These are phyloP conservation scores for Trachymyrmex cornetzi DNA, from an alignment of 1,140 invertebrate species.

Conservation along the genomic window DNA sequence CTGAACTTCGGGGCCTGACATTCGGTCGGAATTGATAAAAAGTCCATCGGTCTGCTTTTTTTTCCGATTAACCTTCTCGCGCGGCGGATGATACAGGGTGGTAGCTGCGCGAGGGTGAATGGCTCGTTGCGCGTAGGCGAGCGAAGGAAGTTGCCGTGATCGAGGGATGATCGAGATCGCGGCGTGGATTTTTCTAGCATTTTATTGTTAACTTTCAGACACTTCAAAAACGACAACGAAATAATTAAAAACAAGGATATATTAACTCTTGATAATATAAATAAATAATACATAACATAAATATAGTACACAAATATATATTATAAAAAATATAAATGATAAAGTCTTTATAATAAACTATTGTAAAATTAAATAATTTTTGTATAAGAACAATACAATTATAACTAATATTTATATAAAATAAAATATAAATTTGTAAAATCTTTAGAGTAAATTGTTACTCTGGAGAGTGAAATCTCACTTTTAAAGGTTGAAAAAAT, in stretches of 20 bases:
- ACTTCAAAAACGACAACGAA: background rate
- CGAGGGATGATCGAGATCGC: background rate
- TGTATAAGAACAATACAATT: background rate
- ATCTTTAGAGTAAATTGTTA: too few relatives aligned
- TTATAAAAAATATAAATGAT: background rate
- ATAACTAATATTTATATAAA: background rate
- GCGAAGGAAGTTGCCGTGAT: background rate
- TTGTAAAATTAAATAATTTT: background rate
- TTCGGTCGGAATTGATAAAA: conserved; percentile 71
- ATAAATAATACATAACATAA: too few relatives aligned
- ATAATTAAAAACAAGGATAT: background rate
- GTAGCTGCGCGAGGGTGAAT: background rate
- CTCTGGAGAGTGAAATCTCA: too few relatives aligned
- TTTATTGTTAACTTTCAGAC: background rate
- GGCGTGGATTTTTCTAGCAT: background rate
- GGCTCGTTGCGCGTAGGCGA: conserved; percentile 3
- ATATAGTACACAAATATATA: too few relatives aligned
- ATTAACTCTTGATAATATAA: too few relatives aligned
- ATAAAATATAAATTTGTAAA: background rate
- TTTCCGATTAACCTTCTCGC: conserved; percentile 59
- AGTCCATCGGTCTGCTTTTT: conserved; percentile 46
- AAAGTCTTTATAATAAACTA: background rate
- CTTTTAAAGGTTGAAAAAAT: too few relatives aligned
- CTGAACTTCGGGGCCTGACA: conserved; percentile 53
- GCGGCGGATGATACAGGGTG: background rate